Base-by-base conservation (phyloP, 2,113 vertebrate species). In the Lepus americanus region DNA sequence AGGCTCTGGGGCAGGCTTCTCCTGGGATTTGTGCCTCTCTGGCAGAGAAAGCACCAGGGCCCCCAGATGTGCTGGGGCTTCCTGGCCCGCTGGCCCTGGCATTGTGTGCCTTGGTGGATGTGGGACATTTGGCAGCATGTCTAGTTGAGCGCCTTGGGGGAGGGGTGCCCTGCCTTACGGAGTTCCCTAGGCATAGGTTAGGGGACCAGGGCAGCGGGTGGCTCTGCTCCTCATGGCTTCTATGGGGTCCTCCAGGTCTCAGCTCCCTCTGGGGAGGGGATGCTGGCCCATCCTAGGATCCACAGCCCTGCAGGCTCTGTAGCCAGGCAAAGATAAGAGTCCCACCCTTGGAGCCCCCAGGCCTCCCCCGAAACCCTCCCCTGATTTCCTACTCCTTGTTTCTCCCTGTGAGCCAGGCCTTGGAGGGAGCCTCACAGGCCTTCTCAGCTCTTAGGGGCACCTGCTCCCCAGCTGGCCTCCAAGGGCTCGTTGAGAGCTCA, bases 401-500 rank as follows among this genome's bases (percentile, higher is more conserved):
- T 53, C 20, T 73, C 22, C n/a, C 51, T 69, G 11, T 66, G 53
- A 55, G 67, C 53, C 80, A 59, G 73, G 55, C 31, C 81, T 87
- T 39, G 20, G 72, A 87, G 85, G 33, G 20, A 61, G 39, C 53
- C 44, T 29, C 33, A 13, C 19, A 33, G 73, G 36, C 0, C 8
- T 13, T 66, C 36, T 59, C 29, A 22, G 61, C 61, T 92, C 59
- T 49, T 13, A 7, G 67, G 64, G 9, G 8, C 61, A 29, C 67
- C 66, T 39, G 70, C 17, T 27, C 49, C 77, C 64, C 51, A 61
- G 39, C 49, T 72, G 72, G 25, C 20, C 8, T 82, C 53, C 31
- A 5, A 1, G n/a, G 77, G 29, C 80, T 74, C 49, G 69, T 93
- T 4, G 12, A 31, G 94, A 87, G 94, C 79, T 80, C 87, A 94